phyloP scores from a whole-genome alignment of 1,140 invertebrate species.

The Camponotus vicinus region DNA sequence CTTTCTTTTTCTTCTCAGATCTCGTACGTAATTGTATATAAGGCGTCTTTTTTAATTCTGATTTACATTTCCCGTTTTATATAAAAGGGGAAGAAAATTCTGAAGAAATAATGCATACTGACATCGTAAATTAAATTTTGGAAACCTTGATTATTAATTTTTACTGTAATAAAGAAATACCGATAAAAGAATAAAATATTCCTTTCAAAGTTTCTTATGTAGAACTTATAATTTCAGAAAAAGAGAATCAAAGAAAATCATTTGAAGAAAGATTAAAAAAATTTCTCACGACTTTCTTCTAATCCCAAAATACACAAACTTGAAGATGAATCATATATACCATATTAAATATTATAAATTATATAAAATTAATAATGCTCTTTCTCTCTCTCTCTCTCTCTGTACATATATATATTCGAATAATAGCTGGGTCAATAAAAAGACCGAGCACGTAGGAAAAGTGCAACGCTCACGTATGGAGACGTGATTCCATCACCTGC shows the following conservation, averaged over 20 bases:
- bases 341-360: too few species aligned
- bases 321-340: too few species aligned
- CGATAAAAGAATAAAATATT: not conserved
- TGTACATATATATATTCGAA: not conserved
- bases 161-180: not conserved
- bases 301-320: not conserved
- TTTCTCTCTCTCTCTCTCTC: not conserved
- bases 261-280: not conserved
- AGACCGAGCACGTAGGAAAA: not conserved
- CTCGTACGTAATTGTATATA: slow-evolving; percentile 7
- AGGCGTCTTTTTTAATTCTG: slow-evolving; percentile 22
- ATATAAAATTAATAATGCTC: not conserved
- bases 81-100: not conserved
- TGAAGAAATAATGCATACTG: not conserved
- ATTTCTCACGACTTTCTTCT: not conserved
- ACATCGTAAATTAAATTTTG: not conserved
- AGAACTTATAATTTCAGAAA: not conserved
- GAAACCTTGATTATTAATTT: not conserved
- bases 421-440: not conserved
- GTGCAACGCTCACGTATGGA: slow-evolving; percentile 16
- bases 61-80: slow-evolving; percentile 39
- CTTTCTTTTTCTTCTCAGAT: not conserved
- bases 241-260: too few species aligned
- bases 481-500: slow-evolving; percentile 70
- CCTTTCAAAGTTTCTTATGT: not conserved